Evolutionary conservation across 2,797 vertebrate species (phyloP), one percentile per base, ranked within the genome.

Genomic region (Steatocranus sp.): DNA sequence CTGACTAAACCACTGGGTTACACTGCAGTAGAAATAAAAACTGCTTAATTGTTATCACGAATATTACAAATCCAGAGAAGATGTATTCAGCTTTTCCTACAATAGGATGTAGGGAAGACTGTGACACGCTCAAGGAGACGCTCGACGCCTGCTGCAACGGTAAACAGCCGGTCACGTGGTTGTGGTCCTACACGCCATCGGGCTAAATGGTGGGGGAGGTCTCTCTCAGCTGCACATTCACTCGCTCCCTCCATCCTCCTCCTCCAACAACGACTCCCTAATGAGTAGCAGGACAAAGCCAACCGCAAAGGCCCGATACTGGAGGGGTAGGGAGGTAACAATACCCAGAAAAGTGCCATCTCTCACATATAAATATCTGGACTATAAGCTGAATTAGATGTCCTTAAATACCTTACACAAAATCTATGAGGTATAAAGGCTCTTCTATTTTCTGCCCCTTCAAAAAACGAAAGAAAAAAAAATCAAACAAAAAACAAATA

Each of bases 201-300:
- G 88, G 88, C 89, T 94, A 92, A 94, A 92, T 89, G 92, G 93
- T 95, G 93, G 94, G 94, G 94, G 93, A 92, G 93, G 95, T 89
- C 92, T 91, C 88, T 90, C 86, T 92, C 90, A 89, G 91, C 90
- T 90, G 89, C 83, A 61, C 88, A 81, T 88, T 82, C 63, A 90
- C 89, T 93, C 89, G 88, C 87, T 84, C 88, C 78, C 78, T 79
- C 75, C 74, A 25, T 83, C 86, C 88, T 86, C 87, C 78, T 81
- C 83, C 50, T 91, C 83, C 81, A 66, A 70, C 38, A 30, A 77
- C 9, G 81, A 84, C 87, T 92, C 90, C 87, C 86, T 93, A 92
- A 93, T 92, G 90, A 94, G 89, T 51, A 89, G 87, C 91, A 95
- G 93, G 89, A 94, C 94, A 95, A 95, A 94, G 93, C 93, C 91